A percentile compares a stretch with the other conserved stretches of the same genome.
Conservation (phyloP, 1,140 invertebrate species). For the Macrocentrus cingulum region DNA sequence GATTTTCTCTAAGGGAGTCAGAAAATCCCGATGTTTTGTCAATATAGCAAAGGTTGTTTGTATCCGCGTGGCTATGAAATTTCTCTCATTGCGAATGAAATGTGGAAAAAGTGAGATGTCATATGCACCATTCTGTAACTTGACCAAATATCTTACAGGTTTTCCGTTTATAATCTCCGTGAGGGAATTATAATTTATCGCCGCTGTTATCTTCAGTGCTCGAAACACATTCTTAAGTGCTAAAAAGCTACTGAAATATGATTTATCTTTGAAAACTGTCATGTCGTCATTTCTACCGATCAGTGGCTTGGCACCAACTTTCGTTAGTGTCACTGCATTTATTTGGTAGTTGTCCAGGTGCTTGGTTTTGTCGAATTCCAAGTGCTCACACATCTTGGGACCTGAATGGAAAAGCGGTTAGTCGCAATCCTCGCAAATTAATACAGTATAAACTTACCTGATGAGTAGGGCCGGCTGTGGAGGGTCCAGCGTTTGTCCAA, state of each 20-base stretch:
- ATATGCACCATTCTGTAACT: neutral
- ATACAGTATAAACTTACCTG: neutral
- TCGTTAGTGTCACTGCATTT: neutral
- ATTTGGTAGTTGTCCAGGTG: neutral
- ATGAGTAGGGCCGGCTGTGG: slow-evolving; percentile 17
- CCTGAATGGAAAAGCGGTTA: neutral
- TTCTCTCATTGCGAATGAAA: neutral
- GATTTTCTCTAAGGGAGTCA: neutral
- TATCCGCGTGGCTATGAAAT: neutral
- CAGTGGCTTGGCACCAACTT: neutral
- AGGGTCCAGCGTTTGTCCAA: neutral
- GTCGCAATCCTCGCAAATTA: neutral
- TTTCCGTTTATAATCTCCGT: neutral
- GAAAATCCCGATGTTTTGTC: neutral
- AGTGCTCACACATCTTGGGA: neutral
- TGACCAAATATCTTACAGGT: neutral
- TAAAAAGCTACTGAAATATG: neutral
- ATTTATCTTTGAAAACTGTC: neutral
- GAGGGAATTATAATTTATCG: neutral
- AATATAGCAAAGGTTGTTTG: neutral
- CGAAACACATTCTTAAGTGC: neutral
- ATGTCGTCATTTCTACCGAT: too few relatives aligned
- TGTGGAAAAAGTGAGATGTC: neutral
- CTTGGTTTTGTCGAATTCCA: neutral
- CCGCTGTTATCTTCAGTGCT: neutral